phyloP scores from a whole-genome alignment of 2,797 vertebrate species.

The Sylvia borin region DNA sequence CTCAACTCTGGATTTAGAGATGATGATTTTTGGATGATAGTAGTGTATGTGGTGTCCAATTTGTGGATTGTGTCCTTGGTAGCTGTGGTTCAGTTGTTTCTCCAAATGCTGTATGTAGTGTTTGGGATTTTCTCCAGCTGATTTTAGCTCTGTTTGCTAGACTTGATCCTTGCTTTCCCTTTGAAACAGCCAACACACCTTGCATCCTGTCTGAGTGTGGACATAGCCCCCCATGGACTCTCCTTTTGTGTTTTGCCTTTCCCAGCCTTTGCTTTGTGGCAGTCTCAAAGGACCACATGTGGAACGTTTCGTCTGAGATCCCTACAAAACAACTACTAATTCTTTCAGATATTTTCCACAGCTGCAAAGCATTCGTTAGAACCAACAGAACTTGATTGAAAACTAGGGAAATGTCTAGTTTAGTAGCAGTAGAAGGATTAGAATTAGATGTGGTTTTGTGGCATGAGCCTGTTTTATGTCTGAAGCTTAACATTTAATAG shows the following conservation, averaged over 20 bases:
- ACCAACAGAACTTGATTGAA: background rate
- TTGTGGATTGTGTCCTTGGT: background rate
- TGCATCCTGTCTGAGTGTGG: background rate
- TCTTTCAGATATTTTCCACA: background rate
- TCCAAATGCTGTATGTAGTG: background rate
- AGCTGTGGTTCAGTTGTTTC: background rate
- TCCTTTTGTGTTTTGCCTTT: background rate
- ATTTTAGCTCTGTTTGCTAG: background rate
- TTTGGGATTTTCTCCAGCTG: background rate
- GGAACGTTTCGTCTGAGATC: background rate
- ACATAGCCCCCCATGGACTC: rapidly evolving
- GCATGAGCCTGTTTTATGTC: background rate
- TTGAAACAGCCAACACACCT: background rate
- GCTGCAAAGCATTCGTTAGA: background rate
- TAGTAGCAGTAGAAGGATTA: background rate
- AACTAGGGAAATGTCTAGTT: background rate
- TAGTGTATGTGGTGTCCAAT: background rate
- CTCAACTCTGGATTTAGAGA: background rate
- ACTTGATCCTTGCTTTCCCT: background rate
- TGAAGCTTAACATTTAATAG: background rate
- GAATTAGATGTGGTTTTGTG: background rate
- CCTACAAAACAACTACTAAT: background rate
- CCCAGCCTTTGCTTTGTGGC: background rate
- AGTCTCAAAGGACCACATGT: background rate
- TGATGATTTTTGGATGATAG: background rate